Base-by-base conservation (phyloP, 2,113 vertebrate species). In the Heloderma charlesbogerti region DNA sequence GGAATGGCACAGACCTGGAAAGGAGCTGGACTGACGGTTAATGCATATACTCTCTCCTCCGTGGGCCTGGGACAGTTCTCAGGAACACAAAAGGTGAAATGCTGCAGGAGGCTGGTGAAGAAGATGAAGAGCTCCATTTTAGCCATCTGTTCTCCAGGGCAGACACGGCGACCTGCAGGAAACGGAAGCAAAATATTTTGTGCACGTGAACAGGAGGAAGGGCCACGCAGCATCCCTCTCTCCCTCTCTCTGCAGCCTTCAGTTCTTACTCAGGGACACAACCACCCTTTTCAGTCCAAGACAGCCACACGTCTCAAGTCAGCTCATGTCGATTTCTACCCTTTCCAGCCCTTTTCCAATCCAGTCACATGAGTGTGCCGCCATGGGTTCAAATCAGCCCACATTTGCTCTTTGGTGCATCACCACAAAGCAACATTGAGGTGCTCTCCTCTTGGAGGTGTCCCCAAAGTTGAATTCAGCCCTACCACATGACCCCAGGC, bases 91-190 rank as follows among this genome's bases (percentile, higher is more conserved):
- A 93, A 93, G 27, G 80, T 88, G 71, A 93, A 93, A 16, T 45
- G 71, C 27, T 93, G 92, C 66, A 93, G 37, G 75, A 93, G 66
- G 71, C 6, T 87, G 5, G 85, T 90, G 86, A 93, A 84, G 84
- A 93, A 91, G 84, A 93, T 45, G 92, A 93, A 93, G 78, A 93
- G 71, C 29, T 90, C 86, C 25, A 87, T 43, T 81, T 80, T 90
- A 60, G 89, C 89, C 79, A 91, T 13, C 13, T 66, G 63, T 57
- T 93, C 79, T 66, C 92, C 89, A 57, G 80, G 57, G 43, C 92
- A 93, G 22, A 60, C 57, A 22, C 81, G 92, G 6, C 31, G 89
- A 77, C 92, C 92, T 93, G 78, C 16, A 43, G 18, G 29, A 34
- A 37, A 74, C 45, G 6, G 80, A 84, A 18, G 31, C 43, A 20